Percentiles rank a stretch among this genome's conserved stretches.
Conservation (phyloP, 2,888 invertebrate species). For the Drosophila yooni region DNA sequence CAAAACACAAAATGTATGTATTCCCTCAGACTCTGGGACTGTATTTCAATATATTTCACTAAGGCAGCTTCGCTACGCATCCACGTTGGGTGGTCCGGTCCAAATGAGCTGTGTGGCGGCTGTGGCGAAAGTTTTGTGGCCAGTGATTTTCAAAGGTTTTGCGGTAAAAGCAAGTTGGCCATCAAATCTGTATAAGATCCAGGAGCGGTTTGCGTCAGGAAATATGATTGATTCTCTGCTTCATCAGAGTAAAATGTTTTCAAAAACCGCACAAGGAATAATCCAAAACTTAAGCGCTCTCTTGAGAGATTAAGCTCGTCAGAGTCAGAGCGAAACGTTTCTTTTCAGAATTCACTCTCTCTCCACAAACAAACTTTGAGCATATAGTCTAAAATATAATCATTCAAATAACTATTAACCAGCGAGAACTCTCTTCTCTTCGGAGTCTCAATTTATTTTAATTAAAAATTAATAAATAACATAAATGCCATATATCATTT, state of each 20-base stretch:
- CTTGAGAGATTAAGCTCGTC: too few species aligned
- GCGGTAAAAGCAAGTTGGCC: slow-evolving; percentile 18
- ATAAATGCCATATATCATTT: neutral
- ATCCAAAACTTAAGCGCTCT: neutral
- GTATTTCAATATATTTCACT: neutral
- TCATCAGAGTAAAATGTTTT: neutral
- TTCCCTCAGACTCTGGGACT: slow-evolving; percentile 14
- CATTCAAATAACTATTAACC: neutral
- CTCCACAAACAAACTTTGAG: neutral
- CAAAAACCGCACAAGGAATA: neutral
- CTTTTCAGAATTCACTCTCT: neutral
- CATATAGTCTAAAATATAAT: neutral
- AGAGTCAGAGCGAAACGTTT: neutral
- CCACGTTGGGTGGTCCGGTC: neutral
- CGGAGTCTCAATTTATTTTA: neutral
- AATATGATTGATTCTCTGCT: neutral
- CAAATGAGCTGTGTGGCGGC: slow-evolving; percentile 35
- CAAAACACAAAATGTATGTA: slow-evolving; percentile 24
- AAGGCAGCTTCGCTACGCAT: neutral
- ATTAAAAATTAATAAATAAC: neutral
- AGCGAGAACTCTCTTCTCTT: too few species aligned
- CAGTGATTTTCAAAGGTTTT: slow-evolving; percentile 45
- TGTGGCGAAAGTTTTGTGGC: slow-evolving; percentile 45
- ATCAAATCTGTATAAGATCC: slow-evolving; percentile 2
- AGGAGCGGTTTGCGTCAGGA: neutral